Evolutionary conservation across 2,888 invertebrate genomes (phyloP), one percentile per base, ranked within the genome.

Genomic region (Yponomeuta cagnagella): DNA sequence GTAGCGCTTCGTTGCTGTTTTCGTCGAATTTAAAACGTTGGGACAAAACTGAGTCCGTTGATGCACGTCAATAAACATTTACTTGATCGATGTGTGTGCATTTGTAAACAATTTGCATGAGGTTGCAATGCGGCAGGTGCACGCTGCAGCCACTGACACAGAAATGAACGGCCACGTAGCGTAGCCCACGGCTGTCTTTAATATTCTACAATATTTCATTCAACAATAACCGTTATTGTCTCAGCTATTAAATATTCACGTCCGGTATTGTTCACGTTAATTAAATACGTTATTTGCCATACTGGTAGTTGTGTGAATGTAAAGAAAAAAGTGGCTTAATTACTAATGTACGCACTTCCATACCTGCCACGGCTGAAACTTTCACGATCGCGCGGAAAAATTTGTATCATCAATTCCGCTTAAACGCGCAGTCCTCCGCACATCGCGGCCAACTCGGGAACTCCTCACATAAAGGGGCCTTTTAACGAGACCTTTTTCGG

Each of bases 401-500:
- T 80, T 80, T 69, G 79, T 84, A 78, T 79, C 80, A 84, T 82
- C 81, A 80, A 82, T 85, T 79, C 78, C 77, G 78, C 82, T 84
- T 83, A 83, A 87, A 82, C 79, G 82, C 76, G 79, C 83, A 82
- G 82, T 85, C 79, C 79, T 66, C 69, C n/a, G 64, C 74, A 84
- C 85, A 77, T 77, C 75, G 75, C 76, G 74, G 74, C 75, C 77
- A 86, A 88, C 88, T 85, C 82, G 80, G 82, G 88, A 90, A 88
- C 88, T 89, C 87, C 79, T 83, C 85, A 87, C 89, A 90, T 90
- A 90, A 90, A 87, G 5, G 82, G 84, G 84, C 84, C 87, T 85
- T 85, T 89, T 90, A 90, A 88, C 86, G 85, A 86, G 83, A 82
- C 87, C 86, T 87, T 88, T 89, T 88, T 87, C 83, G 81, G 80